These are phyloP conservation scores for Ciconia maguari DNA, from an alignment of 2,113 vertebrate genomes.

Conservation along the genomic window DNA sequence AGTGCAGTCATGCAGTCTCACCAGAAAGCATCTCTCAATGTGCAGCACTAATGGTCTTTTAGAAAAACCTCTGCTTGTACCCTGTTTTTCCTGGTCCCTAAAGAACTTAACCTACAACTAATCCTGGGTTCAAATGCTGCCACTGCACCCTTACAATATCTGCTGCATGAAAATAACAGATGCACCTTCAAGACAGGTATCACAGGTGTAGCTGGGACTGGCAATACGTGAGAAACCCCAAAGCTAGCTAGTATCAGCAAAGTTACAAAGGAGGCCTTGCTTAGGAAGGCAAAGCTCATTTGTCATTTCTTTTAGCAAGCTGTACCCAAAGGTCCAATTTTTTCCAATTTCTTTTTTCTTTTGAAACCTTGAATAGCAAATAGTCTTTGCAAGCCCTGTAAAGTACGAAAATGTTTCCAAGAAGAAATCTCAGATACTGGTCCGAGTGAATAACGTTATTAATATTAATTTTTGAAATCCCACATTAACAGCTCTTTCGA, in stretches of 20 bases:
- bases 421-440: not conserved
- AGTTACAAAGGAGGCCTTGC: not conserved
- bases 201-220: not conserved
- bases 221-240: not conserved
- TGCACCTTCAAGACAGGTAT: not conserved
- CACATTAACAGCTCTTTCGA: not conserved
- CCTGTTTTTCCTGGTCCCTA: not conserved
- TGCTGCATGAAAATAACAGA: not conserved
- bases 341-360: not conserved
- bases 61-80: not conserved
- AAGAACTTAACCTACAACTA: not conserved
- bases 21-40: not conserved
- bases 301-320: not conserved
- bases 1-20: not conserved
- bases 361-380: not conserved
- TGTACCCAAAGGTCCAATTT: not conserved
- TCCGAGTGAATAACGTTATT: not conserved
- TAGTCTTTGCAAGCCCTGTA: not conserved
- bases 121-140: not conserved
- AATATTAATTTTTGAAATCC: not conserved
- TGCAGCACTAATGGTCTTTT: not conserved
- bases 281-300: not conserved
- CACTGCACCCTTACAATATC: not conserved
- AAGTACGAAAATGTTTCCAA: not conserved
- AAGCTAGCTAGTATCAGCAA: not conserved